A percentile compares a stretch with the other conserved stretches of the same genome.
Evolutionary conservation across 64 coral and sea anemone genomes (phyloP).

Genomic region (Porites australiensis): DNA sequence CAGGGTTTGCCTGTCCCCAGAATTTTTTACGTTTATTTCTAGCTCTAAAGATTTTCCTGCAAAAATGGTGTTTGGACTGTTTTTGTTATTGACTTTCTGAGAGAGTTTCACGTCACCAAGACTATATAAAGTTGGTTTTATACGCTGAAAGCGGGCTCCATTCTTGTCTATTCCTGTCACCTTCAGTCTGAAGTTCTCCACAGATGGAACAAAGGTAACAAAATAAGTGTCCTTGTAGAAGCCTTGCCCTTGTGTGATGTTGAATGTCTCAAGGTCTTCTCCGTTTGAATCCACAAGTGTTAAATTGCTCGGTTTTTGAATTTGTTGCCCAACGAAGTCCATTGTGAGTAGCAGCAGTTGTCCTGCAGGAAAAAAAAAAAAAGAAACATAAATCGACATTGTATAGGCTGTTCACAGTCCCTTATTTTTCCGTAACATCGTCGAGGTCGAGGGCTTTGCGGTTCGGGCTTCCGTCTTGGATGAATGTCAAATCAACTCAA

Average conservation of each 20-base stretch:
- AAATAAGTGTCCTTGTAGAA: constrained; percentile 47
- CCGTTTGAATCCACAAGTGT: constrained; percentile 40
- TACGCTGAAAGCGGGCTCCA: constrained; percentile 38
- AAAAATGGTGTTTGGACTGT: constrained; percentile 8
- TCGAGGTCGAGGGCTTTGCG: too few species aligned
- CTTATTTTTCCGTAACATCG: too few species aligned
- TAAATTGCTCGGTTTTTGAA: constrained; percentile 24
- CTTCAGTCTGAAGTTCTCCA: constrained; percentile 57
- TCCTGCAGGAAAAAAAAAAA: constrained; percentile 6
- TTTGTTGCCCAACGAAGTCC: constrained; percentile 34
- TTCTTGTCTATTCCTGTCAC: constrained; percentile 46
- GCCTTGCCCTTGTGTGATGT: constrained; percentile 13
- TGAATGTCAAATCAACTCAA: too few species aligned
- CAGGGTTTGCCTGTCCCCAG: constrained; percentile 3
- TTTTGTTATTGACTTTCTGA: neutral
- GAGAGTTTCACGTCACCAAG: constrained; percentile 54
- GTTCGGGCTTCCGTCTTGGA: too few species aligned
- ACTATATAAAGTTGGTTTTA: constrained; percentile 57
- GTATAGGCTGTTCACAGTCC: too few species aligned
- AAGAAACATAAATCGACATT: neutral
- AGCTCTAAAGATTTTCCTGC: constrained; percentile 29
- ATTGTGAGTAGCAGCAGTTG: constrained; percentile 43
- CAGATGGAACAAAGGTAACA: constrained; percentile 32
- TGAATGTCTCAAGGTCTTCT: constrained; percentile 46
- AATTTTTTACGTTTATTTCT: constrained; percentile 38